Evolutionary conservation across 2,888 invertebrate species (phyloP).

Genomic region (Chrysolina oricalcia): DNA sequence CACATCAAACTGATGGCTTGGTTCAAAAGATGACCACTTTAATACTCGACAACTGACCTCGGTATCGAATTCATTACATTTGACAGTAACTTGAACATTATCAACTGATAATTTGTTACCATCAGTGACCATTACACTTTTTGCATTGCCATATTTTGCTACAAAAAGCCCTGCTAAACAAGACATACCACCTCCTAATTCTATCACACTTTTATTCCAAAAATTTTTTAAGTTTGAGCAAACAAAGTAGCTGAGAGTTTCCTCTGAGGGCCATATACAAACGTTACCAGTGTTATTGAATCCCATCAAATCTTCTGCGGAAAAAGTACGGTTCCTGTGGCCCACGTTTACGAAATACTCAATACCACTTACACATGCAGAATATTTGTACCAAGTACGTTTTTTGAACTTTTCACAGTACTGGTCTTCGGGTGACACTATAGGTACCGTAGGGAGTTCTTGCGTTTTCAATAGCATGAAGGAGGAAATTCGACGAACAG

Average conservation of each 20-base stretch:
- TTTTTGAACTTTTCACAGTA: slow-evolving; percentile 68
- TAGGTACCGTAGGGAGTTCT: slow-evolving; percentile 60
- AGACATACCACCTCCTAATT: slow-evolving; percentile 90
- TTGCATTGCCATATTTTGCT: slow-evolving; percentile 79
- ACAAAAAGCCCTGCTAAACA: slow-evolving; percentile 85
- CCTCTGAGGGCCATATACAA: slow-evolving; percentile 87
- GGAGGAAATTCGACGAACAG: slow-evolving; percentile 76
- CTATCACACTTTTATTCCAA: slow-evolving; percentile 80
- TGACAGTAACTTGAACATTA: slow-evolving; percentile 80
- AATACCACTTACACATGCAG: slow-evolving; percentile 71
- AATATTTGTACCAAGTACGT: slow-evolving; percentile 79
- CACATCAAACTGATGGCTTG: slow-evolving; percentile 76
- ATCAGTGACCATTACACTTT: slow-evolving; percentile 82
- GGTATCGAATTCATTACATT: slow-evolving; percentile 76
- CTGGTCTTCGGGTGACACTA: slow-evolving; percentile 43
- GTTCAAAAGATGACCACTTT: slow-evolving; percentile 73
- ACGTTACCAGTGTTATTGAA: slow-evolving; percentile 88
- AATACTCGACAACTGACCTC: slow-evolving; percentile 74
- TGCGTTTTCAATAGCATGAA: slow-evolving; percentile 75
- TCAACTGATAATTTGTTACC: slow-evolving; percentile 85
- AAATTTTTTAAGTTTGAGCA: slow-evolving; percentile 79
- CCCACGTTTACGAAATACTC: slow-evolving; percentile 76
- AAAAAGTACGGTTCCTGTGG: slow-evolving; percentile 77
- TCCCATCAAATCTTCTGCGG: slow-evolving; percentile 83
- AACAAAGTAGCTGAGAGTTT: slow-evolving; percentile 81